Evolutionary conservation across 2,888 invertebrate species (phyloP).

Genomic region (Globia sparganii): DNA sequence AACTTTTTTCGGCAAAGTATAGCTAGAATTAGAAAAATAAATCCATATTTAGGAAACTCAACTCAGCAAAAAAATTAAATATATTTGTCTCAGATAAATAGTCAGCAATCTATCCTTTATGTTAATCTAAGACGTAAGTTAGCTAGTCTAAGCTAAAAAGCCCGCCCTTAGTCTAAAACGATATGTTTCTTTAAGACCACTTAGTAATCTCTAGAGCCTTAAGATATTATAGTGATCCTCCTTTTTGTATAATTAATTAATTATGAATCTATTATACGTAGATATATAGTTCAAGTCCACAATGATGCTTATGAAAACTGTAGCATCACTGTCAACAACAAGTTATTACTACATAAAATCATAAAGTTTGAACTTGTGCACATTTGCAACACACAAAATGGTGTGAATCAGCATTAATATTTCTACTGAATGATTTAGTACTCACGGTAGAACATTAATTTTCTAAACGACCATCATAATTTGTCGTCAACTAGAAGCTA

Average conservation of each 20-base stretch:
- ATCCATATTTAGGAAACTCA: neutral
- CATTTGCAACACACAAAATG: neutral
- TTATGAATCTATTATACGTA: neutral
- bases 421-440: constrained; percentile 20
- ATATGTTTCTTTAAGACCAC: constrained; percentile 15
- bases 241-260: constrained; percentile 39
- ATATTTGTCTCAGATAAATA: constrained; percentile 17
- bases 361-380: neutral
- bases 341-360: neutral
- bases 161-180: constrained; percentile 23
- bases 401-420: constrained; percentile 10
- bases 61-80: constrained; percentile 13
- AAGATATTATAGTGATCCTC: constrained; percentile 23
- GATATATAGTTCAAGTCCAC: neutral
- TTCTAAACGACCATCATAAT: constrained; percentile 41
- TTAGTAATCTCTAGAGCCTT: constrained; percentile 32
- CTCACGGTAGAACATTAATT: constrained; percentile 31
- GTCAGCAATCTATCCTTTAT: constrained; percentile 38
- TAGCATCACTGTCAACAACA: neutral
- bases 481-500: constrained; percentile 48
- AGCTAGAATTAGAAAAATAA: neutral
- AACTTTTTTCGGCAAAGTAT: neutral
- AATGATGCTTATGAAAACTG: neutral
- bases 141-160: constrained; percentile 42
- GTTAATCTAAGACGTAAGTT: constrained; percentile 52